Percentiles rank a stretch among this genome's conserved stretches.
Conservation (phyloP, 2,113 vertebrate genomes). For the Eulemur macaco region DNA sequence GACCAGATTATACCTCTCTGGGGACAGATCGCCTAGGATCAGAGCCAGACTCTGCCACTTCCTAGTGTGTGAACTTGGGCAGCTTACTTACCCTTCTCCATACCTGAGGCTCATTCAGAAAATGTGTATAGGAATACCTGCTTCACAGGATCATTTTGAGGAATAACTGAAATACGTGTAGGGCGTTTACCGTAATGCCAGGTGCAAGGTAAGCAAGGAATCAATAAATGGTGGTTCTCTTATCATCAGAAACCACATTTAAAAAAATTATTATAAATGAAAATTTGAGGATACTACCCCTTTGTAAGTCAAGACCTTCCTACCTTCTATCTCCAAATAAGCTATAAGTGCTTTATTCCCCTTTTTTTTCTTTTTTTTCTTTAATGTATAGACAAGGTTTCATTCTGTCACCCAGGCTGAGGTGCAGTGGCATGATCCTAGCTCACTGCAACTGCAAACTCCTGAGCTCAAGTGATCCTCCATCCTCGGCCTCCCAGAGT, state of each 20-base stretch:
- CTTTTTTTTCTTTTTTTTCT: too few species aligned
- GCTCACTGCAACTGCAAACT: too few species aligned
- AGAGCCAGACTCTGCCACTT: not conserved
- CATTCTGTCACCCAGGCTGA: too few species aligned
- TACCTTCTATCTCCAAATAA: not conserved
- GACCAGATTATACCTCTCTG: not conserved
- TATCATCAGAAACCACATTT: not conserved
- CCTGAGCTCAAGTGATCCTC: too few species aligned
- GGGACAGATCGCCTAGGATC: not conserved
- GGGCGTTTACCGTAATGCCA: not conserved
- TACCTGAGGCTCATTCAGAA: not conserved
- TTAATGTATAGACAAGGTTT: too few species aligned
- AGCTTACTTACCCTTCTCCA: not conserved
- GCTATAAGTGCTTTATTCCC: not conserved
- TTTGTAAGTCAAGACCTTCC: constrained; percentile 2
- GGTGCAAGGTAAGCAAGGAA: not conserved
- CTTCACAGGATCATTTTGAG: not conserved
- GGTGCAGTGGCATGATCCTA: too few species aligned
- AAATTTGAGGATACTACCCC: not conserved
- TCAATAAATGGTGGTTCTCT: not conserved
- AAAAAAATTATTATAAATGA: not conserved
- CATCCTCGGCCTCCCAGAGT: too few species aligned
- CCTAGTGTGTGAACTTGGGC: not conserved
- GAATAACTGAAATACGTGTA: not conserved
- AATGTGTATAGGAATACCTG: not conserved